phyloP scores from a whole-genome alignment of 2,797 vertebrate species.

The Artibeus lituratus region DNA sequence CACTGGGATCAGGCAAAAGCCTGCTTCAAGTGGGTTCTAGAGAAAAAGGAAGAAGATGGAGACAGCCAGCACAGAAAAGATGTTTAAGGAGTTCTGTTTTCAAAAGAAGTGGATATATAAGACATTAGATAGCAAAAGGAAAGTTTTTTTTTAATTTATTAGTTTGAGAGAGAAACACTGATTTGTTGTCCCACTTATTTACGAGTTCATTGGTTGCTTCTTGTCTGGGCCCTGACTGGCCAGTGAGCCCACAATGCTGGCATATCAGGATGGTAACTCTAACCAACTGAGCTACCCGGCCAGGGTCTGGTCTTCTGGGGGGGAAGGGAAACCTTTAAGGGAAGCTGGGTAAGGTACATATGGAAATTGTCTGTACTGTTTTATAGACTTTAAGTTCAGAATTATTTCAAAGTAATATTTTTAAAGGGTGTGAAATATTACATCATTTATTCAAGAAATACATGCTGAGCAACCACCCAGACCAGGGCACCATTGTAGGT shows the following conservation, averaged over 20 bases:
- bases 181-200: background rate
- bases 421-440: background rate
- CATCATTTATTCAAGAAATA: background rate
- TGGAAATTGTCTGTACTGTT: background rate
- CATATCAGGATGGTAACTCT: background rate
- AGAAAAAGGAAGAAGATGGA: background rate
- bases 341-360: background rate
- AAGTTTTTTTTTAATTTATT: background rate
- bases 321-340: background rate
- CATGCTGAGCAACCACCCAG: background rate
- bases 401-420: background rate
- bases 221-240: background rate
- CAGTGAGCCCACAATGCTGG: background rate
- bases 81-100: background rate
- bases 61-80: background rate
- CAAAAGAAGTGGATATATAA: background rate
- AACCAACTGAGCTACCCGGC: too few species aligned
- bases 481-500: background rate
- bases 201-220: background rate
- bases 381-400: background rate
- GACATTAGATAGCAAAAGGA: background rate
- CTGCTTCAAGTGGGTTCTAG: background rate
- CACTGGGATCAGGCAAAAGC: background rate
- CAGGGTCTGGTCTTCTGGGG: background rate
- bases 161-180: background rate